Conservation (phyloP, 2,797 vertebrate species). For the Petrocephalus schoutedeni region DNA sequence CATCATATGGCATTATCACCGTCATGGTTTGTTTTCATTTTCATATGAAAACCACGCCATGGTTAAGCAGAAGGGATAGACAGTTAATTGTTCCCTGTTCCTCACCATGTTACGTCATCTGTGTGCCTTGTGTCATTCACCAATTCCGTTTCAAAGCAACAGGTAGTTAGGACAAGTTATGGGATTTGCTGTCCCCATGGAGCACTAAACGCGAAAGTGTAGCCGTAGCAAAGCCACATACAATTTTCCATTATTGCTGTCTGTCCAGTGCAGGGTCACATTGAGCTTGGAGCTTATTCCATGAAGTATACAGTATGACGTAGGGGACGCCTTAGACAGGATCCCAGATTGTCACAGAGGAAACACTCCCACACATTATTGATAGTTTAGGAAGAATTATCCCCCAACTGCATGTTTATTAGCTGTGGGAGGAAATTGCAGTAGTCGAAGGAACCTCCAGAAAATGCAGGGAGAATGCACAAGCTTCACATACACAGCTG, state of each 20-base stretch:
- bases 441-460: background rate
- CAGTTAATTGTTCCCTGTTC: background rate
- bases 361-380: background rate
- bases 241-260: background rate
- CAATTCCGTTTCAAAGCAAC: slow-evolving; percentile 1
- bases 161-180: background rate
- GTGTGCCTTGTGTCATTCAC: background rate
- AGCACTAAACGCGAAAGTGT: background rate
- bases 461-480: background rate
- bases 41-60: background rate
- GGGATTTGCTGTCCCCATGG: background rate
- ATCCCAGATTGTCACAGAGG: background rate
- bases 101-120: background rate
- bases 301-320: background rate
- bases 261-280: background rate
- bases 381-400: background rate
- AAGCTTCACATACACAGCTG: background rate
- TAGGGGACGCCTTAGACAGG: background rate
- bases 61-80: background rate
- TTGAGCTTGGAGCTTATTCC: background rate
- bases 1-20: background rate
- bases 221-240: background rate
- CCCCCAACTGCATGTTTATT: background rate
- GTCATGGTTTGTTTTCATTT: background rate
- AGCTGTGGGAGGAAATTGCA: background rate